Base-by-base conservation (phyloP, 2,113 vertebrate genomes). In the Toxotes jaculatrix region DNA sequence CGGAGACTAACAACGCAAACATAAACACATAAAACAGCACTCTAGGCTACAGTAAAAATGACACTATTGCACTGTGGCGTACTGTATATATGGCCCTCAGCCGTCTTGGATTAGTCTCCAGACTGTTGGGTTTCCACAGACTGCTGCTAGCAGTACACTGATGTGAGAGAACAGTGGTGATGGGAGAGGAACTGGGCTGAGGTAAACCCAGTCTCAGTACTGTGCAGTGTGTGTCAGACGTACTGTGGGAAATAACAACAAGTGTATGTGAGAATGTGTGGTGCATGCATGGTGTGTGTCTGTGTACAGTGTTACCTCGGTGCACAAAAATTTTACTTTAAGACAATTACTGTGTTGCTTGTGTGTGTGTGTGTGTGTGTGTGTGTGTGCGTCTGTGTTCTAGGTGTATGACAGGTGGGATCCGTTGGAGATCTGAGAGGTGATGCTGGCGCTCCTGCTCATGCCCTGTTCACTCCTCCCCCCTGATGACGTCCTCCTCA, bases 391-490 rank as follows among this genome's bases (percentile, higher is more conserved):
- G 32, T 32, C 21, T 47, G 60, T 40, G 49, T 94, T 92, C 95
- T 98, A 99, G 89, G 97, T 98, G 89, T 97, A 98, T 87, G 98
- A 98, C 96, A 99, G 96, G 93, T 98, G 97, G 92, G 98, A 99
- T 92, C 98, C 97, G 89, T 98, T 99, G 95, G 98, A 99, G 94
- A 99, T 99, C 93, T 99, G 98, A 94, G 98, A 98, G 94, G 98
- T 97, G 96, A 99, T 97, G 96, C 98, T 99, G 94, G 97, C 93
- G 94, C 98, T 99, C 94, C 98, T 97, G 96, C 97, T 99, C 98
- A 99, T 98, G 94, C 96, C 97, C 95, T 97, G 97, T 93, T 99
- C 97, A 89, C 95, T 97, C 95, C 97, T 97, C 93, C 96, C 97
- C 94, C 97, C 98, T 73, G 97, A 96, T 94, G 97, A 96, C 94